Base-by-base conservation (phyloP, 64 coral and sea anemone genomes). In the Astreopora myriophthalma region DNA sequence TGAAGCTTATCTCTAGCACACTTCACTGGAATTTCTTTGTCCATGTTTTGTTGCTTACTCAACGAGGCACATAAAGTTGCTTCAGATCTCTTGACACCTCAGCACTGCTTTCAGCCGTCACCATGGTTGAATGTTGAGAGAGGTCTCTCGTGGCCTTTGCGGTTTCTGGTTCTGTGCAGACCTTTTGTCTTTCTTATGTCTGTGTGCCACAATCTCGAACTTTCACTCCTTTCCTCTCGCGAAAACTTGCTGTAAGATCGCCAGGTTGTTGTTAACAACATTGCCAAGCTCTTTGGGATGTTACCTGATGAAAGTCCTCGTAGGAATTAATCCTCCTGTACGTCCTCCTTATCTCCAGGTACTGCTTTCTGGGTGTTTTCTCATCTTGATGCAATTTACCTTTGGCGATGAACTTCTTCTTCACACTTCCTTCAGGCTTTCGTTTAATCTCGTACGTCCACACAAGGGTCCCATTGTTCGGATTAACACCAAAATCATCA, bases 401-500 rank as follows among this genome's bases (percentile, higher is more conserved):
- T 74, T 89, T 89, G 64, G 34, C 68, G 75, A 82, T 30, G 34
- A 91, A 1, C 34, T 14, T 70, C 40, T 91, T 91, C 46, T 69
- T 91, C 34, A 91, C 38, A 63, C 63, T 88, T 71, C 85, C 85
- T 73, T 52, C 22, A 77, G 44, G 39, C 22, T 71, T 44, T 86
- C 42, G 30, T 40, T 36, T 48, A 13, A 94, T 48, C 69, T 89
- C 77, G 69, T 82, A 94, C n/a, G 80, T 73, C 91, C 91, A 93
- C 8, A 57, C 36, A 37, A 74, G 84, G 11, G 63, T 80, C 60
- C 92, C 86, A 48, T 89, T 74, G 67, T 89, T 79, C 58, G 67
- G 76, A 74, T 94, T 89, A 48, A 60, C 89, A 42, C 92, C 86
- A 28, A 89, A 89, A 58, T 94, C 86, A 75, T 94, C 92, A 38